phyloP scores from a whole-genome alignment of 2,888 invertebrate genomes.

The Thecocarcelia acutangulata region DNA sequence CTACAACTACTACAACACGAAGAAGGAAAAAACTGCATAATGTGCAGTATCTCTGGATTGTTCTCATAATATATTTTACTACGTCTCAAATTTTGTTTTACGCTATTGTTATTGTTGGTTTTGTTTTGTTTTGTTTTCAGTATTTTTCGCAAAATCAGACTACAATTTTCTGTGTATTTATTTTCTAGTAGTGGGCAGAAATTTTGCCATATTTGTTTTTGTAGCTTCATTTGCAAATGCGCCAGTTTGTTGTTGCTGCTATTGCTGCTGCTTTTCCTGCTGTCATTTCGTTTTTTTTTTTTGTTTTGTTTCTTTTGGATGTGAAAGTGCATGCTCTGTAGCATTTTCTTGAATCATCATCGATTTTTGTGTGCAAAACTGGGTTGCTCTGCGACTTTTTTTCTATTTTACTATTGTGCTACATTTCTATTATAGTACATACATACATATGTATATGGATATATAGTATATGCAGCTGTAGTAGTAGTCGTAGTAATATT shows the following conservation, averaged over 20 bases:
- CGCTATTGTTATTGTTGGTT: conserved; percentile 16
- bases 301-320: conserved; percentile 30
- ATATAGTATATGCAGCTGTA: too few species aligned
- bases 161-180: conserved; percentile 3
- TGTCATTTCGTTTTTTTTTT: conserved; percentile 1
- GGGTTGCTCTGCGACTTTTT: conserved; percentile 19
- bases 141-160: conserved; percentile 23
- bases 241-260: conserved; percentile 9
- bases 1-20: background rate
- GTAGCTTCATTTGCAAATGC: conserved; percentile 17
- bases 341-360: conserved; percentile 65
- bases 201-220: conserved; percentile 20
- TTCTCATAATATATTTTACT: conserved; percentile 52
- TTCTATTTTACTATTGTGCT: conserved; percentile 30
- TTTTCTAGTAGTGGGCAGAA: conserved; percentile 21
- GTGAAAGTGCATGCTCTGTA: conserved; percentile 67
- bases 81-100: conserved; percentile 49
- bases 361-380: conserved; percentile 57
- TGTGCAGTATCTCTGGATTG: conserved; percentile 30
- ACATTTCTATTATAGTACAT: conserved; percentile 3
- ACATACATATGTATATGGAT: background rate
- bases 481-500: conserved; percentile 28
- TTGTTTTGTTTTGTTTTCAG: conserved; percentile 10
- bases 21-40: conserved; percentile 18
- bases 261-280: conserved; percentile 8